Conservation (phyloP, 2,797 vertebrate genomes). For the Phrynocephalus forsythii region DNA sequence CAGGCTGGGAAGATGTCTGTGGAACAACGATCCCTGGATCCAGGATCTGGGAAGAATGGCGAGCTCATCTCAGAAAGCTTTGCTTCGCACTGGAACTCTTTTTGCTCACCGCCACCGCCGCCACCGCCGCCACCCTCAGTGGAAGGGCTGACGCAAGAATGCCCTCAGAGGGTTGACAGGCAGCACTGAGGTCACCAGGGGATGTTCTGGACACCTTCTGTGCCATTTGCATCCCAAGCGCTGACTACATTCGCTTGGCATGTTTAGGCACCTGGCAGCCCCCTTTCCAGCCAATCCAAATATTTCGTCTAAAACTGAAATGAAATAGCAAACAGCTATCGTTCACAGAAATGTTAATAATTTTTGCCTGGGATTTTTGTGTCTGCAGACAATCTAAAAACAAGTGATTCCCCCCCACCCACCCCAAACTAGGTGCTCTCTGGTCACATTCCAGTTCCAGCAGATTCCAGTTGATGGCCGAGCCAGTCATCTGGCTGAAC, state of each 20-base stretch:
- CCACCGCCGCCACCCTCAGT: constrained; percentile 47
- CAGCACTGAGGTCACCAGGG: constrained; percentile 67
- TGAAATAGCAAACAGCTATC: constrained; percentile 73
- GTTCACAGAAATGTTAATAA: constrained; percentile 69
- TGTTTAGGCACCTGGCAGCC: constrained; percentile 78
- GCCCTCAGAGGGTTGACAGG: constrained; percentile 69
- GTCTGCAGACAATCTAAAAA: constrained; percentile 64
- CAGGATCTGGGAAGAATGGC: constrained; percentile 50
- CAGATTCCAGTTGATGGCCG: constrained; percentile 33
- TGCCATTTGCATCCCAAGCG: constrained; percentile 63
- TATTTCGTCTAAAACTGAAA: constrained; percentile 71
- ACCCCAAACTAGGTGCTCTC: constrained; percentile 46
- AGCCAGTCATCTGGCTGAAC: constrained; percentile 52
- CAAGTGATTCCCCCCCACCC: constrained; percentile 44
- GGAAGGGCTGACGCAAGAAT: constrained; percentile 70
- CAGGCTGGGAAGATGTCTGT: constrained; percentile 61
- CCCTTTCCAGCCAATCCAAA: constrained; percentile 71
- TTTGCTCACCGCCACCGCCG: constrained; percentile 31
- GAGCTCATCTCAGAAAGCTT: constrained; percentile 57
- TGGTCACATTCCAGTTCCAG: constrained; percentile 45
- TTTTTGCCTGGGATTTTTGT: constrained; percentile 72
- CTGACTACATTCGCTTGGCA: constrained; percentile 73
- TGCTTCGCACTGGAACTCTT: constrained; percentile 29
- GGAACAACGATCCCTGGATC: constrained; percentile 61
- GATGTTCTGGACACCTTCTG: constrained; percentile 71